Base-by-base conservation (phyloP, 2,888 invertebrate species). In the Rhogogaster chlorosoma region DNA sequence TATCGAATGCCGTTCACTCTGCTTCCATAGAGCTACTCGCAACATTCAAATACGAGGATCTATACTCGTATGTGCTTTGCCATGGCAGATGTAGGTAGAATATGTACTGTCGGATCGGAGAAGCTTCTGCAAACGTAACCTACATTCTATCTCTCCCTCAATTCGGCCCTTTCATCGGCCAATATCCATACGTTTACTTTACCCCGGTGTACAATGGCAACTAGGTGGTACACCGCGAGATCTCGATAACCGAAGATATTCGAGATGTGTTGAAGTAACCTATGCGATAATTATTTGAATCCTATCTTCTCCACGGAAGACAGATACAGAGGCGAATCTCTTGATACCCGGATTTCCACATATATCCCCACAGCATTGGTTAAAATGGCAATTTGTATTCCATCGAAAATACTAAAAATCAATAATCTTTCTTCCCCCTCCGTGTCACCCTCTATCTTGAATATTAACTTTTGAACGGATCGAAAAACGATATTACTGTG, bases 91-190 rank as follows among this genome's bases (percentile, higher is more conserved):
- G n/a, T 42, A 29, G 45, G 67, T 42, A 67, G 83, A 67, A 83
- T 83, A 67, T 83, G 80, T 83, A 32, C 57, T 61, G 64, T 32
- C 9, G 80, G 38, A 80, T 83, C 83, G 61, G 45, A 67, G 32
- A 49, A 83, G 83, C 83, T 83, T 83, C 70, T 83, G 67, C 83
- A 83, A 83, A 83, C 70, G 70, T 83, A 83, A 83, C 83, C 83
- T 45, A 83, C 83, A 83, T 83, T 83, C 45, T 45, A 4, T 45
- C n/a, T 38, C 64, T 83, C 45, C 67, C 67, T 36, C 61, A 26
- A 22, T 26, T 26, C 22, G 29, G 83, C 26, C 57, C 64, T 61
- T 80, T 29, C 80, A 80, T 80, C 38, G 38, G 38, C 61, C 80
- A 61, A 80, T 80, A 80, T 64, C 12, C 80, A 80, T 61, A 61